phyloP scores from a whole-genome alignment of 2,797 vertebrate species.

The Hafferia zeledoni region DNA sequence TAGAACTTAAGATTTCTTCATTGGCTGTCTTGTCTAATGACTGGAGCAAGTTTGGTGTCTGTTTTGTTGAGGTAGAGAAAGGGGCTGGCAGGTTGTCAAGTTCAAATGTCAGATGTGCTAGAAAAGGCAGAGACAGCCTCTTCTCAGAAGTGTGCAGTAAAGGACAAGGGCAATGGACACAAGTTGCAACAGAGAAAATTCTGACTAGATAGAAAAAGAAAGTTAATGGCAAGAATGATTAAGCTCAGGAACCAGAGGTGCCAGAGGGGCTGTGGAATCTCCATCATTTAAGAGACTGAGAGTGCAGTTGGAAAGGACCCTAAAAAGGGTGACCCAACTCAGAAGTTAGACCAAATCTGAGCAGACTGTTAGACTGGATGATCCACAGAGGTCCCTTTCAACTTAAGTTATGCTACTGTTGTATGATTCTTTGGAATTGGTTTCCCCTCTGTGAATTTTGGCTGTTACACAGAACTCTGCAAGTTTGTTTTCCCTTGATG shows the following conservation, averaged over 20 bases:
- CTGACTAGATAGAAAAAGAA: background rate
- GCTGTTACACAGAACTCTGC: background rate
- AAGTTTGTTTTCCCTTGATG: background rate
- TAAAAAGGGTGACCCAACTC: background rate
- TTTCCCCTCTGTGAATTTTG: background rate
- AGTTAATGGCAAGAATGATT: background rate
- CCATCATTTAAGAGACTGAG: background rate
- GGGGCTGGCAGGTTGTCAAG: background rate
- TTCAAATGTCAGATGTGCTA: background rate
- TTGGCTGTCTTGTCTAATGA: background rate
- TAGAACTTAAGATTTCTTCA: background rate
- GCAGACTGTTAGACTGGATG: background rate
- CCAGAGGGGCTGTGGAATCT: background rate
- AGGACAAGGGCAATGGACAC: background rate
- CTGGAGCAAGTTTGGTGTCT: background rate
- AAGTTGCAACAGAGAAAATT: background rate
- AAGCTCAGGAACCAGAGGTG: background rate
- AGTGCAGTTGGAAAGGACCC: background rate
- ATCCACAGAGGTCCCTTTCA: background rate
- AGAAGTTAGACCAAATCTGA: background rate
- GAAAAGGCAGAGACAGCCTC: background rate
- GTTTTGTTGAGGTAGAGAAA: background rate
- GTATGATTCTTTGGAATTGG: background rate
- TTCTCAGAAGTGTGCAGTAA: background rate
- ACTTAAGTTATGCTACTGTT: background rate